phyloP scores from a whole-genome alignment of 2,888 invertebrate species.

The Lobophora halterata region DNA sequence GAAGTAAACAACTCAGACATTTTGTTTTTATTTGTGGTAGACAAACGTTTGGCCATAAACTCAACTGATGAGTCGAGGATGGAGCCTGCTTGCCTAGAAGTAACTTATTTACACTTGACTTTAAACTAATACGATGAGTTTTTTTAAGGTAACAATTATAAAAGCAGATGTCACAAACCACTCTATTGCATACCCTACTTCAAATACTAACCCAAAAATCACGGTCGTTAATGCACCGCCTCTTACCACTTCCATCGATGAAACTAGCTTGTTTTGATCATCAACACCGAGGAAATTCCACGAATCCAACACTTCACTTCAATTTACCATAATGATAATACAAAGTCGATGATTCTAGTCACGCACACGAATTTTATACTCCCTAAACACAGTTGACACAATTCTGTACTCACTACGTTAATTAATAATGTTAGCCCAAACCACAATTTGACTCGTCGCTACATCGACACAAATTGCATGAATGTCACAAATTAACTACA shows the following conservation, averaged over 20 bases:
- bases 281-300: slow-evolving; percentile 74
- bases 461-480: slow-evolving; percentile 70
- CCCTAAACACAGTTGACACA: slow-evolving; percentile 49
- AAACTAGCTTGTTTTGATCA: slow-evolving; percentile 63
- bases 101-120: too few species aligned
- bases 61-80: too few species aligned
- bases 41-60: too few species aligned
- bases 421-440: slow-evolving; percentile 50
- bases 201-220: slow-evolving; percentile 65
- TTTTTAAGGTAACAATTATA: slow-evolving; percentile 24
- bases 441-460: slow-evolving; percentile 54
- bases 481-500: slow-evolving; percentile 51
- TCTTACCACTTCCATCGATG: slow-evolving; percentile 65
- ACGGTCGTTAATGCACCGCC: slow-evolving; percentile 77
- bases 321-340: slow-evolving; percentile 35
- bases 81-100: too few species aligned
- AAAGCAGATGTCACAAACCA: slow-evolving; percentile 63
- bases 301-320: slow-evolving; percentile 65
- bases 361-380: slow-evolving; percentile 52
- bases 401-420: slow-evolving; percentile 41
- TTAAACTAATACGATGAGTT: too few species aligned
- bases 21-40: too few species aligned
- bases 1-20: too few species aligned
- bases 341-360: slow-evolving; percentile 38
- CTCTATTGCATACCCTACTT: slow-evolving; percentile 67